Evolutionary conservation across 2,113 vertebrate genomes (phyloP), one percentile per base, ranked within the genome.

Genomic region (Myodes glareolus): DNA sequence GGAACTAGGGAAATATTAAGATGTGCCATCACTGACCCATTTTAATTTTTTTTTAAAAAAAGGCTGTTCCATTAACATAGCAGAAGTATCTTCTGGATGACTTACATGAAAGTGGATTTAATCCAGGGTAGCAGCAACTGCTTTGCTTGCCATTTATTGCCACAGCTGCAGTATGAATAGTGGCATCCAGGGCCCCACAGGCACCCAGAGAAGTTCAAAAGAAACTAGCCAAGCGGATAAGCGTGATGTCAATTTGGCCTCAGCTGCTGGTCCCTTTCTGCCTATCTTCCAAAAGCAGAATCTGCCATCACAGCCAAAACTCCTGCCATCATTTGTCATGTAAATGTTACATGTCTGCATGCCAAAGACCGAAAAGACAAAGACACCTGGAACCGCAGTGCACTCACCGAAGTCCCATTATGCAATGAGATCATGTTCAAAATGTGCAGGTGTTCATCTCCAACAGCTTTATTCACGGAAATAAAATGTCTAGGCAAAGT

Each of bases 371-470:
- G 33, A 81, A 95, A 97, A 97, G 96, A 97, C 96, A 97, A 97
- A 92, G 96, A 94, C 95, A 97, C 88, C 47, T n/a, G 96, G n/a
- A 94, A 93, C 72, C 78, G 73, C 77, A 55, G 81, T 84, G 21
- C 17, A 70, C 55, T 55, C 90, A 95, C 85, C 31, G 73, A 88
- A 36, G 3, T 19, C 25, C 16, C 29, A 89, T 97, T 96, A 72
- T 81, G 84, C 96, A 95, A 96, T 90, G 96, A 97, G 93, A 97
- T 95, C 63, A 78, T 61, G 84, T 73, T 96, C 96, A 96, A 98
- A 98, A 93, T 95, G n/a, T 95, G 93, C 98, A 98, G 98, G 97
- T 97, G 97, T 92, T 94, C 92, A 91, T 95, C 77, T 96, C 97
- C 84, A 31, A 58, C 67, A 95, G 96, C 63, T 97, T 98, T 98